These are phyloP conservation scores for Patella ulyssiponensis DNA, from an alignment of 2,888 invertebrate genomes.

Conservation along the genomic window DNA sequence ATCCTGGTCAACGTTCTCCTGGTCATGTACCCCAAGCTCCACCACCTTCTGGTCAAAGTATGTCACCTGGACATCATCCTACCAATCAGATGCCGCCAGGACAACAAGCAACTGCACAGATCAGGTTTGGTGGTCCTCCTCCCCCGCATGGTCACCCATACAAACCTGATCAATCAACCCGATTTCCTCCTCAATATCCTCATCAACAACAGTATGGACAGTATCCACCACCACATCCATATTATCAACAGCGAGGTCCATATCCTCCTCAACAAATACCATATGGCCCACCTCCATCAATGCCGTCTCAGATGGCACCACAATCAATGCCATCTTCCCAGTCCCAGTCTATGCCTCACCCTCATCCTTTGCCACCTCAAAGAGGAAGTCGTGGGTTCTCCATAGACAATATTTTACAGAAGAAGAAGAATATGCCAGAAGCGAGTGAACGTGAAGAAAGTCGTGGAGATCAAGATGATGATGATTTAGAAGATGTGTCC, in stretches of 20 bases:
- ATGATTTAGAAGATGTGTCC: slow-evolving; percentile 52
- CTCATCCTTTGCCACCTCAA: neutral
- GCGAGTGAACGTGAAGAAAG: neutral
- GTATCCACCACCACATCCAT: slow-evolving; percentile 34
- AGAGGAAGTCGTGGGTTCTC: neutral
- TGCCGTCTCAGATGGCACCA: neutral
- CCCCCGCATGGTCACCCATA: neutral
- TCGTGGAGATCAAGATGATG: slow-evolving; percentile 45
- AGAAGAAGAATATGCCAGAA: neutral
- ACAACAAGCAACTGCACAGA: neutral
- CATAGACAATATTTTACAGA: neutral
- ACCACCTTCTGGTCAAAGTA: neutral
- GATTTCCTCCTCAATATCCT: slow-evolving; percentile 20
- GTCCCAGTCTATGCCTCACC: too few species aligned
- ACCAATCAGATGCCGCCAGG: neutral
- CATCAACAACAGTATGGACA: slow-evolving; percentile 28
- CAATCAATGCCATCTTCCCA: neutral
- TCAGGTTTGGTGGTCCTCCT: neutral
- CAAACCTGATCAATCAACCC: slow-evolving; percentile 17
- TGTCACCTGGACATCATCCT: neutral
- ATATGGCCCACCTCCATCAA: slow-evolving; percentile 5
- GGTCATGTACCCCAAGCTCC: neutral
- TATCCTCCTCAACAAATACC: slow-evolving; percentile 20
- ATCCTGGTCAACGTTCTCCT: neutral
- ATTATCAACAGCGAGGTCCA: slow-evolving; percentile 17